Percentiles rank a stretch among this genome's conserved stretches.
Conservation (phyloP, 2,888 invertebrate species). For the Cerastis leucographa region DNA sequence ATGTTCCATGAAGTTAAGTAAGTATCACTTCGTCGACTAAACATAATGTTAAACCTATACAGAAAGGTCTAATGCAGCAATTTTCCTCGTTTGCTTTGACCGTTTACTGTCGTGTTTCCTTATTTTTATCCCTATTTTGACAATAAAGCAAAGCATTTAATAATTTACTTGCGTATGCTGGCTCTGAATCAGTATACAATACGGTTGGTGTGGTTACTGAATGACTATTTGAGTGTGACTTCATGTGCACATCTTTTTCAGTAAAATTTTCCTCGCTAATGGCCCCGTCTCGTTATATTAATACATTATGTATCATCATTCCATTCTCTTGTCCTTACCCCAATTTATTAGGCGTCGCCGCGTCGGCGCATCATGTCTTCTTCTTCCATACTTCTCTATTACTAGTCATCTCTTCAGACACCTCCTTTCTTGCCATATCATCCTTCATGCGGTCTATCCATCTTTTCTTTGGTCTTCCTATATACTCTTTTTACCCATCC, state of each 20-base stretch:
- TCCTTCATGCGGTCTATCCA: too few species aligned
- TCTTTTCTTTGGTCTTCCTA: too few species aligned
- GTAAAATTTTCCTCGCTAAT: conserved; percentile 17
- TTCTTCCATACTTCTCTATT: too few species aligned
- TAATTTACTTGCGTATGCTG: background rate
- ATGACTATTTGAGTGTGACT: background rate
- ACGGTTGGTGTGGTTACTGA: background rate
- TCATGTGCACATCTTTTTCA: background rate
- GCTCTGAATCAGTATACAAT: background rate
- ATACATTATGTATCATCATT: conserved; percentile 7
- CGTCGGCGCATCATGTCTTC: too few species aligned
- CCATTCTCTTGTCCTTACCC: too few species aligned
- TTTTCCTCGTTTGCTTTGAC: conserved; percentile 20
- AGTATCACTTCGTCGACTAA: background rate
- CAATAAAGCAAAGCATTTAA: background rate
- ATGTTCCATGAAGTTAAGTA: too few species aligned
- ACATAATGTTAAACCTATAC: background rate
- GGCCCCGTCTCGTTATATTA: conserved; percentile 2
- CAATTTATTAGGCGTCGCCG: too few species aligned
- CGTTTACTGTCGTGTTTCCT: conserved; percentile 7
- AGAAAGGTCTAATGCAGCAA: conserved; percentile 1
- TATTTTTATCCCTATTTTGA: conserved; percentile 10
- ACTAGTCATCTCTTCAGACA: too few species aligned
- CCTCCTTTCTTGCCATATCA: too few species aligned
- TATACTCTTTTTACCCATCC: too few species aligned